These are phyloP conservation scores for Gymnocephalus cernua DNA, from an alignment of 2,113 vertebrate genomes.

Conservation along the genomic window DNA sequence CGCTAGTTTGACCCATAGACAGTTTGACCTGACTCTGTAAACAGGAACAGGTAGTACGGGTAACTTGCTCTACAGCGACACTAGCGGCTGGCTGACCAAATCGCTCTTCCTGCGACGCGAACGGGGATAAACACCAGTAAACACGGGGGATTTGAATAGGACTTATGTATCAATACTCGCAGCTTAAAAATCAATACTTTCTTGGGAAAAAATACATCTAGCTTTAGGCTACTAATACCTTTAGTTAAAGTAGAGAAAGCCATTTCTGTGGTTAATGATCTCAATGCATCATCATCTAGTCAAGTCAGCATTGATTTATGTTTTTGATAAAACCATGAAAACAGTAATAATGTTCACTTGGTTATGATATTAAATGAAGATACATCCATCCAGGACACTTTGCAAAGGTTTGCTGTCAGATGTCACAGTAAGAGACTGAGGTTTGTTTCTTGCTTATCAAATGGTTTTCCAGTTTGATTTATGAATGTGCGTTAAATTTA, in stretches of 20 bases:
- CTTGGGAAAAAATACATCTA: too few relatives aligned
- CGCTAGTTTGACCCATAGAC: too few relatives aligned
- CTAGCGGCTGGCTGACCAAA: too few relatives aligned
- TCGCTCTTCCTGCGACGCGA: too few relatives aligned
- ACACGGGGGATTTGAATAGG: too few relatives aligned
- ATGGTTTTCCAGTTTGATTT: background rate
- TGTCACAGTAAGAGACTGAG: background rate
- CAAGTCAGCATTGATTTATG: background rate
- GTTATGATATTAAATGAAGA: background rate
- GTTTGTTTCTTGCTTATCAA: background rate
- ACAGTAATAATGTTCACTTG: background rate
- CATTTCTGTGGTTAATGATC: background rate
- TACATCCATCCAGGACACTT: too few relatives aligned
- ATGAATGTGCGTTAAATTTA: background rate
- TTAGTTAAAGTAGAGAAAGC: background rate
- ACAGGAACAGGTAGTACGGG: too few relatives aligned
- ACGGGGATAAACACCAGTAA: too few relatives aligned
- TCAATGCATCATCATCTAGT: background rate
- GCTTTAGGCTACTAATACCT: background rate
- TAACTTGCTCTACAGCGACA: too few relatives aligned
- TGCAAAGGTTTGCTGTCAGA: background rate
- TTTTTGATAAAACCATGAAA: background rate
- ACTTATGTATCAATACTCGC: too few relatives aligned
- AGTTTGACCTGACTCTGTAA: too few relatives aligned
- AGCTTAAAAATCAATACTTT: too few relatives aligned